Conservation (phyloP, 1,140 invertebrate species). For the Orius laevigatus region DNA sequence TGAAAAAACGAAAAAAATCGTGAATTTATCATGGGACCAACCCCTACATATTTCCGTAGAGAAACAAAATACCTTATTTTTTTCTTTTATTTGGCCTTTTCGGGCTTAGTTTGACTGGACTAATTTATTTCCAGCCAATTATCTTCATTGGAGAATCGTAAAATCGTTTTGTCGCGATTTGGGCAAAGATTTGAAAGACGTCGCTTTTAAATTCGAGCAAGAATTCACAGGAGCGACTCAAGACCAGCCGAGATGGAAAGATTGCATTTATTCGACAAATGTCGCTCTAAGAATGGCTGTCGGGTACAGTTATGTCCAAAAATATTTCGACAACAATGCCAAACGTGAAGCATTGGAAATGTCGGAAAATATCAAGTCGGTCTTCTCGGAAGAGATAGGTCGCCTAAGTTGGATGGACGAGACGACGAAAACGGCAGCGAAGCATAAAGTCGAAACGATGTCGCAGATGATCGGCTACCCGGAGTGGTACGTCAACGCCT, state of each 20-base stretch:
- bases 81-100: too few relatives aligned
- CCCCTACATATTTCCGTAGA: too few relatives aligned
- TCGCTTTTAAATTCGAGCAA: slow-evolving; percentile 31
- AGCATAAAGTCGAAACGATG: slow-evolving; percentile 40
- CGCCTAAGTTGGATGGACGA: slow-evolving; percentile 45
- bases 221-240: slow-evolving; percentile 26
- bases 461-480: slow-evolving; percentile 47
- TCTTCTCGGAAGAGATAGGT: slow-evolving; percentile 35
- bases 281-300: slow-evolving; percentile 36
- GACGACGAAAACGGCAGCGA: slow-evolving; percentile 34
- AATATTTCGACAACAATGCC: slow-evolving; percentile 27
- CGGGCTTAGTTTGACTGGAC: background rate
- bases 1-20: too few relatives aligned
- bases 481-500: slow-evolving; percentile 37
- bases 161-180: slow-evolving; percentile 30
- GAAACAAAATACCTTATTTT: too few relatives aligned
- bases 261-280: slow-evolving; percentile 36
- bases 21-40: too few relatives aligned
- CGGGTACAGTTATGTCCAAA: slow-evolving; percentile 37
- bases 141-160: slow-evolving; percentile 38
- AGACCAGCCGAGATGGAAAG: slow-evolving; percentile 31
- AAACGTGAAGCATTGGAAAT: slow-evolving; percentile 30
- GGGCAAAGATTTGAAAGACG: slow-evolving; percentile 27
- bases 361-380: slow-evolving; percentile 36
- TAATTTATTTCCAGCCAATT: slow-evolving; percentile 31